Base-by-base conservation (phyloP, 2,113 vertebrate genomes). In the Pipra filicauda region DNA sequence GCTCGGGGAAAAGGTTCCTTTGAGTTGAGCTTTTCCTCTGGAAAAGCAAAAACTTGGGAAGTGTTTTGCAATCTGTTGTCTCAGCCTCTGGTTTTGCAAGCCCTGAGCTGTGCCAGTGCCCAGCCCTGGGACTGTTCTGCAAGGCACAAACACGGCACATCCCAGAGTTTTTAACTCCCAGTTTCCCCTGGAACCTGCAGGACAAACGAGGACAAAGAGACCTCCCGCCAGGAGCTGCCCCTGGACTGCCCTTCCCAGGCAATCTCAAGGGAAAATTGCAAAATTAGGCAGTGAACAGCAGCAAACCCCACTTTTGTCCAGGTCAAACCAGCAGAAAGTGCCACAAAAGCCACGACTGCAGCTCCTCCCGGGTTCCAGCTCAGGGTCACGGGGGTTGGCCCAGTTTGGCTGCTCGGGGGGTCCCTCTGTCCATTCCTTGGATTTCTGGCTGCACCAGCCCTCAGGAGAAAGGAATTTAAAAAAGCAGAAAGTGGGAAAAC, bases 51-150 rank as follows among this genome's bases (percentile, higher is more conserved):
- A 97, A 86, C 95, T 28, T 73, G 12, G 69, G 62, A 71, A 74
- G 51, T 26, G 26, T 96, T 97, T 95, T 88, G 93, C 83, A 92
- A 93, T 12, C 26, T 6, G 71, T 65, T 82, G n/a, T 37, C 78
- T 82, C 77, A 48, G 37, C 61, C 96, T 93, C 82, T 93, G 93
- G 65, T 83, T 94, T 86, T 92, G 91, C 80, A 95, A 86, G 77
- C 15, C 51, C 51, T 16, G 51, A 52, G 51, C 51, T 27, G 51
- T 52, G 51, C 49, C 49, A 51, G 49, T 15, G 49, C 49, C 49
- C 48, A 51, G 86, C 31, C 54, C 66, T 33, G 17, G 49, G 52
- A 83, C 44, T 31, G 65, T 70, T 76, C 48, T 74, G 91, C 62
- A 26, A 23, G 55, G 79, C 33, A 44, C 31, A 33, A 49, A 76